Base-by-base conservation (phyloP, 1,140 invertebrate species). In the Cotesia chilonis region DNA sequence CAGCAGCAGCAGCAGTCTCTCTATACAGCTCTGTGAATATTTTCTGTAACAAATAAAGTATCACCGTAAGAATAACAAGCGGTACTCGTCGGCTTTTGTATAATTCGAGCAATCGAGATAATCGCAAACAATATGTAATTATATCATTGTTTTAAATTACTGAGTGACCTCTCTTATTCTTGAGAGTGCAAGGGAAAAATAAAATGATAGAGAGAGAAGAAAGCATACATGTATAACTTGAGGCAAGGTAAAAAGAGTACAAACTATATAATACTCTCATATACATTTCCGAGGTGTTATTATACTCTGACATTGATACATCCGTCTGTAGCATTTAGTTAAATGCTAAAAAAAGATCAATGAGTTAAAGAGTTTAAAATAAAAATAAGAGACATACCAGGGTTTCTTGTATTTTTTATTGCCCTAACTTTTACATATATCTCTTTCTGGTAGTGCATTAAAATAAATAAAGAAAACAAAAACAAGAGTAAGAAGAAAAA, bases 111-210 rank as follows among this genome's bases (percentile, higher is more conserved):
- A 79, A 83, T 82, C 80, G 74, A 82, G 81, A 82, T 85, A 84
- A 85, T 80, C 70, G 77, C 72, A 75, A 72, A 73, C 74, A 75
- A 81, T 79, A 73, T 82, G 80, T 79, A 85, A 85, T 86, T 85
- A 86, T 85, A 85, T 85, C 83, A 85, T 85, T 86, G 84, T 81
- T 84, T 79, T 71, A 80, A 82, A 85, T 85, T 84, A 78, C 78
- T 79, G 73, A 75, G 71, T 78, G 77, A 75, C 71, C 74, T 76
- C 72, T 47, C 41, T 47, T 47, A 47, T 47, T 47, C 41, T 47
- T 2, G 6, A 47, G 41, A 47, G 41, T 47, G 10, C 41, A 47
- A 10, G 41, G 10, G 41, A 47, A 10, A 6, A 47, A 47, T 47
- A 47, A 10, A 10, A 12, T 28, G 28, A 38, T 59, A 57, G 69